A percentile compares a stretch with the other conserved stretches of the same genome.
These are phyloP conservation scores for Sphaeramia orbicularis DNA, from an alignment of 2,797 vertebrate species.

Conservation along the genomic window DNA sequence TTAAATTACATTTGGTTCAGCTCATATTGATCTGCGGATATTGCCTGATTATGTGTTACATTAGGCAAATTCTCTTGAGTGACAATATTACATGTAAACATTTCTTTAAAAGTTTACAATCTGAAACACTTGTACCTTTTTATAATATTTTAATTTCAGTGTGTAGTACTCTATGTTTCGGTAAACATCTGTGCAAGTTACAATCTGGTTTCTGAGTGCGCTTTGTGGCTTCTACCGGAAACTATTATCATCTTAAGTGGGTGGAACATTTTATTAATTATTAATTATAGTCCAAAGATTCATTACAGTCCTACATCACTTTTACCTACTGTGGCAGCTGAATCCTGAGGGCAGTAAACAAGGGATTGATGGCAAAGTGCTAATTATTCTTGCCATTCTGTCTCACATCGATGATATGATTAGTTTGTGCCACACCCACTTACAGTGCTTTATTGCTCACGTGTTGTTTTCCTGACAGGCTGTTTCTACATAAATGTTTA, in stretches of 20 bases:
- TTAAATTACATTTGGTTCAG: conserved; percentile 62
- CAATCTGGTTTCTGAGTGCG: conserved; percentile 63
- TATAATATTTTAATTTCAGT: not conserved
- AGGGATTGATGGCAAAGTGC: conserved; percentile 59
- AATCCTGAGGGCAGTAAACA: conserved; percentile 57
- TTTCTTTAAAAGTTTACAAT: not conserved
- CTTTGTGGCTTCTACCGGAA: conserved; percentile 68
- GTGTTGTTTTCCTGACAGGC: conserved; percentile 46
- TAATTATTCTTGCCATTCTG: conserved; percentile 60
- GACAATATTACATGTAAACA: not conserved
- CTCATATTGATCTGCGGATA: conserved; percentile 35
- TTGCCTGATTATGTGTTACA: conserved; percentile 22
- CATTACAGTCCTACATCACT: conserved; percentile 62
- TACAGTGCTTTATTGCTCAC: conserved; percentile 19
- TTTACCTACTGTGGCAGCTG: conserved; percentile 63
- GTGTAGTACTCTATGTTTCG: conserved; percentile 5
- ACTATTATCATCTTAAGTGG: conserved; percentile 79
- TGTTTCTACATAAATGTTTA: conserved; percentile 12
- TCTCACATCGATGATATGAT: conserved; percentile 56
- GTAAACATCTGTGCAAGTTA: conserved; percentile 28
- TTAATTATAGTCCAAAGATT: conserved; percentile 75
- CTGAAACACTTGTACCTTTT: not conserved
- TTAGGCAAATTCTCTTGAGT: conserved; percentile 20
- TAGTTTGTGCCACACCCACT: conserved; percentile 57
- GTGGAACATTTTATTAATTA: conserved; percentile 83